These are phyloP conservation scores for Falco berigora DNA, from an alignment of 2,797 vertebrate genomes.

Conservation along the genomic window DNA sequence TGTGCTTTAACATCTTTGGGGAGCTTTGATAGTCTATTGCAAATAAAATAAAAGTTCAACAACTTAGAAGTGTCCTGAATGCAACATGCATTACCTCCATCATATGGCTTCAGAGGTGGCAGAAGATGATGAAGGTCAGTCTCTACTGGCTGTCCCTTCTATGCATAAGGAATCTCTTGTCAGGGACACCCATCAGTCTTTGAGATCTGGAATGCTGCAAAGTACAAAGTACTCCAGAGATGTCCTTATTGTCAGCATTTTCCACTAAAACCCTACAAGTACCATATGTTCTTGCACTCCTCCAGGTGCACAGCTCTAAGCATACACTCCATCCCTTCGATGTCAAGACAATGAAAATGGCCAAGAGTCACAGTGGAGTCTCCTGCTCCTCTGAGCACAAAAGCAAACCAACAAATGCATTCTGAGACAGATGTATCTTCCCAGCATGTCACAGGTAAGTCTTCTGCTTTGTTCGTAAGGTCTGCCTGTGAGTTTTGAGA, in stretches of 20 bases:
- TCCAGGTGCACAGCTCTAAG: not conserved
- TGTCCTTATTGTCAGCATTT: not conserved
- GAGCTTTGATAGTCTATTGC: not conserved
- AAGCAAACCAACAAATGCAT: not conserved
- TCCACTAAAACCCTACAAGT: not conserved
- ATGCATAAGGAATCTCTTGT: not conserved
- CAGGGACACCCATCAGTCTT: not conserved
- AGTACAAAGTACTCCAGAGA: not conserved
- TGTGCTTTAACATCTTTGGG: not conserved
- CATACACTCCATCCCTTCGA: not conserved
- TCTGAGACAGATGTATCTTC: not conserved
- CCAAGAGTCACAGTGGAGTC: not conserved
- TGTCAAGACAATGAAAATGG: not conserved
- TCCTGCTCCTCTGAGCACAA: not conserved
- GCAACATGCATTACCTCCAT: not conserved
- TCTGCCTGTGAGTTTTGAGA: not conserved
- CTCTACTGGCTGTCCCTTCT: not conserved
- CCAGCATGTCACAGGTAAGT: not conserved
- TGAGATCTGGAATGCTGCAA: not conserved
- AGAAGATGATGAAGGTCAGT: not conserved
- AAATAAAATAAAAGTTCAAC: not conserved
- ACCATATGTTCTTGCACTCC: not conserved
- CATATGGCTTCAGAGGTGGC: not conserved
- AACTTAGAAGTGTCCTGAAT: not conserved
- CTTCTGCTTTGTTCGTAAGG: not conserved